These are phyloP conservation scores for Vulpes vulpes DNA, from an alignment of 2,113 vertebrate species.

Conservation along the genomic window DNA sequence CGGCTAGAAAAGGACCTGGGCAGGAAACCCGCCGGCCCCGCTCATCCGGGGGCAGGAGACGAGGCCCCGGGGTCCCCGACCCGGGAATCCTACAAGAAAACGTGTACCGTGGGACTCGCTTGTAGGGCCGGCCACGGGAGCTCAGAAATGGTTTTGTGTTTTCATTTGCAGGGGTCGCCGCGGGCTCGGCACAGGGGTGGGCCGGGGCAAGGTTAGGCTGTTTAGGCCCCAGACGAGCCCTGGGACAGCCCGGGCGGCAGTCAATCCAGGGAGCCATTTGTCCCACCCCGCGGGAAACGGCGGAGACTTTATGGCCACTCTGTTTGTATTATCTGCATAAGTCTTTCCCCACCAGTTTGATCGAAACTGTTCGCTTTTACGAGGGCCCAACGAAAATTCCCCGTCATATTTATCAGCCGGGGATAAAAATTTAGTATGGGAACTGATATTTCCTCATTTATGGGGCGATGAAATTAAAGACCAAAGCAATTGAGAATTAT, in stretches of 20 bases:
- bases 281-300: constrained; percentile 84
- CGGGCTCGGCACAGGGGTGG: constrained; percentile 62
- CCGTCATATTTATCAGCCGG: constrained; percentile 89
- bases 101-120: not conserved
- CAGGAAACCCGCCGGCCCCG: constrained; percentile 23
- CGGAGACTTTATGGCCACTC: constrained; percentile 88
- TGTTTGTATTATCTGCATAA: constrained; percentile 91
- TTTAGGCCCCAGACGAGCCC: constrained; percentile 85
- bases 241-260: constrained; percentile 70
- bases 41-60: not conserved
- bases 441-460: constrained; percentile 90
- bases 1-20: not conserved
- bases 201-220: constrained; percentile 76
- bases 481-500: constrained; percentile 85
- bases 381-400: constrained; percentile 89
- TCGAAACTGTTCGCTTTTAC: constrained; percentile 89
- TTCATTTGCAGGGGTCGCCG: constrained; percentile 75
- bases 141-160: constrained; percentile 74
- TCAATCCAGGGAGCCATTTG: constrained; percentile 80
- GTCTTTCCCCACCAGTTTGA: constrained; percentile 88
- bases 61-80: not conserved
- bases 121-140: not conserved
- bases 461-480: constrained; percentile 90
- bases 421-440: constrained; percentile 90
- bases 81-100: not conserved